Base-by-base conservation (phyloP, 2,888 invertebrate genomes). In the Anorthoa munda region DNA sequence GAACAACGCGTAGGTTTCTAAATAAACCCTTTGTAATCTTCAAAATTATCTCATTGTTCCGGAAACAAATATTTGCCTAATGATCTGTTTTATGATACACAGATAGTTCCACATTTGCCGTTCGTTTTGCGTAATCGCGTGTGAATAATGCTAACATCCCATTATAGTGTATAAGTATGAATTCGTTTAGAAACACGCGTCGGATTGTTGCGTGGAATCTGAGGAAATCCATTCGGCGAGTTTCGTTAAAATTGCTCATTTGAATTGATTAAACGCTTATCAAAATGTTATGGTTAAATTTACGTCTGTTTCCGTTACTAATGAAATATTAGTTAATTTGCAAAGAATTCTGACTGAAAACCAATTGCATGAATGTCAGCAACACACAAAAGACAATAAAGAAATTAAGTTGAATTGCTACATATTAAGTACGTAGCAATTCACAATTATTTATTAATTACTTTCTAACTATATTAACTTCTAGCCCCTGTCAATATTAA, bases 111-210 rank as follows among this genome's bases (percentile, higher is more conserved):
- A 73, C 71, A 77, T 81, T 86, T 51, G 46, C 61, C 46, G 21
- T 82, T 67, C 53, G 72, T 73, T 86, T 87, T 88, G 83, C 83
- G 81, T 86, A 89, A 91, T 88, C 79, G 86, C 90, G 91, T 91
- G 91, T 84, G 91, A 92, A 89, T 82, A 84, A 86, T 84, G 71
- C 83, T 70, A 85, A 85, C 78, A 82, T 82, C 83, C 75, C 83
- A 67, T 60, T 70, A 55, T 61, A 75, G 64, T 73, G 13, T 55
- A 66, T 72, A 31, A 50, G 21, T 65, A 61, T 70, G 51, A 56
- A 67, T 79, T 72, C 75, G 45, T 75, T 81, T 61, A 67, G 75
- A 66, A 67, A 71, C 70, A 72, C 18, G 60, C 51, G 56, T 59
- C 51, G 15, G 31, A 60, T 67, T 70, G 50, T 63, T 66, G 21